phyloP scores from a whole-genome alignment of 1,140 invertebrate species.

The Neomicropteryx cornuta region DNA sequence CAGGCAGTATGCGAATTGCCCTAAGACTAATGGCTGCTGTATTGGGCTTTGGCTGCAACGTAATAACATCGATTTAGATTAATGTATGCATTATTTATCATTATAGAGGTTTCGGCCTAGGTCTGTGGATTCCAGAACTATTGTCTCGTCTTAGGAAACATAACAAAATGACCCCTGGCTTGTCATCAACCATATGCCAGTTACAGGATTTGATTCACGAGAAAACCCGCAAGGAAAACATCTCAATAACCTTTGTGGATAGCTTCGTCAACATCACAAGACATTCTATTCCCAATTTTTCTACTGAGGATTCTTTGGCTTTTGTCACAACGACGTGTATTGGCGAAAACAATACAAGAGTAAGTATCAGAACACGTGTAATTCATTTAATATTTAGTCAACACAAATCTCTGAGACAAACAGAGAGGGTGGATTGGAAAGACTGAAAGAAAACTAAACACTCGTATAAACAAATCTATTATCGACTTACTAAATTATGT shows the following conservation, averaged over 20 bases:
- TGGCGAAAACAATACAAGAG: too few species aligned
- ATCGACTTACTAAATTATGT: too few species aligned
- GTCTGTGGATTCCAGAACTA: slow-evolving; percentile 59
- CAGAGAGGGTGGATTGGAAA: too few species aligned
- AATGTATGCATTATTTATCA: slow-evolving; percentile 9
- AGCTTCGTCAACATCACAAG: too few species aligned
- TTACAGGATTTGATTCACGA: slow-evolving; percentile 13
- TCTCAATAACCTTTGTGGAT: too few species aligned
- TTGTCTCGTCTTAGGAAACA: slow-evolving; percentile 44
- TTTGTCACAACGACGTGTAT: not conserved
- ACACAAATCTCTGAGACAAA: too few species aligned
- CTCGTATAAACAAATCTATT: too few species aligned
- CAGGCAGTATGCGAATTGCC: too few species aligned
- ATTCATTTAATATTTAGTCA: too few species aligned
- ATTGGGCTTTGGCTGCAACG: not conserved
- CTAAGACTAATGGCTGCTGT: slow-evolving; percentile 1
- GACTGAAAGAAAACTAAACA: too few species aligned
- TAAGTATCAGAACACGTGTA: too few species aligned
- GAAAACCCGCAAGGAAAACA: not conserved
- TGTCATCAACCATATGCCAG: slow-evolving; percentile 35
- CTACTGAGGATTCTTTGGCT: not conserved
- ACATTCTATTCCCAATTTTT: not conserved
- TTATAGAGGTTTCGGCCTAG: slow-evolving; percentile 55
- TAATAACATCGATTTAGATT: slow-evolving; percentile 5
- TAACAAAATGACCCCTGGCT: slow-evolving; percentile 33